phyloP scores from a whole-genome alignment of 2,888 invertebrate species.

The Noctua comes region DNA sequence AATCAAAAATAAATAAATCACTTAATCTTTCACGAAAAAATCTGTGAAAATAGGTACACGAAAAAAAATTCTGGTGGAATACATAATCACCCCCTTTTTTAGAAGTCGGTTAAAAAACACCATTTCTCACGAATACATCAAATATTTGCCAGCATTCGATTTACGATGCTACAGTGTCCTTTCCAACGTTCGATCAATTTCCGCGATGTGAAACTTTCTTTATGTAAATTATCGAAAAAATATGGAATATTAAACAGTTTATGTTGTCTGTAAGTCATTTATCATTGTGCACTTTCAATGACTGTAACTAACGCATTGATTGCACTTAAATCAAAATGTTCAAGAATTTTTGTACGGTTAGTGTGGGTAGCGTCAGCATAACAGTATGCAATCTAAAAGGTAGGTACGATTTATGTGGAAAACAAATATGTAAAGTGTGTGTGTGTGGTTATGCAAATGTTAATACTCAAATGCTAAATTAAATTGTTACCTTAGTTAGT shows the following conservation, averaged over 20 bases:
- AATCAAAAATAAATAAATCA: too few species aligned
- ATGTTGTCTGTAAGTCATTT: slow-evolving; percentile 34
- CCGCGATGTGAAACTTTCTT: slow-evolving; percentile 57
- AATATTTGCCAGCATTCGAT: slow-evolving; percentile 29
- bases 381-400: neutral
- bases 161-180: slow-evolving; percentile 14
- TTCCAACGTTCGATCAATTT: slow-evolving; percentile 31
- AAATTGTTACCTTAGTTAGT: neutral
- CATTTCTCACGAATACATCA: slow-evolving; percentile 6
- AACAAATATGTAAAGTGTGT: too few species aligned
- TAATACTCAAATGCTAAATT: neutral
- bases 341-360: neutral
- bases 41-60: too few species aligned
- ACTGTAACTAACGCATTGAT: slow-evolving; percentile 42
- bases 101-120: too few species aligned
- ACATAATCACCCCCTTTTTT: too few species aligned
- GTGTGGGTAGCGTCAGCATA: slow-evolving; percentile 1
- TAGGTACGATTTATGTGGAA: neutral
- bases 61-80: too few species aligned
- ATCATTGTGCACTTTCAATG: slow-evolving; percentile 42
- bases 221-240: slow-evolving; percentile 59
- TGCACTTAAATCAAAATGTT: slow-evolving; percentile 9
- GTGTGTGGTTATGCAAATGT: neutral
- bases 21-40: too few species aligned
- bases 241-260: slow-evolving; percentile 39